Evolutionary conservation across 2,113 vertebrate genomes (phyloP), one percentile per base, ranked within the genome.

Genomic region (Pitta sordida): DNA sequence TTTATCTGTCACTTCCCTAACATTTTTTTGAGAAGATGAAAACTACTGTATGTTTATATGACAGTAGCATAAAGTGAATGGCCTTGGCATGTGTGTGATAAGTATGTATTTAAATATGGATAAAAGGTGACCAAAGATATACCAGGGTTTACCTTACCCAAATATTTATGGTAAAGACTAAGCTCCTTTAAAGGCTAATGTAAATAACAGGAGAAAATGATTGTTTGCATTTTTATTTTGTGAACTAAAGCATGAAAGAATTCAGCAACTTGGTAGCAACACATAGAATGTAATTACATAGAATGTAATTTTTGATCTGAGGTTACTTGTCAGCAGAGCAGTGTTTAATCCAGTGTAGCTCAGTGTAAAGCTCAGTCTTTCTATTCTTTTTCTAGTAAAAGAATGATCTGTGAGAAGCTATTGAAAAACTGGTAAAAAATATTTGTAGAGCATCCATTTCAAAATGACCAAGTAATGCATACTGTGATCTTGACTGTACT

Each of bases 401-500:
- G 16, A n/a, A n/a, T n/a, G n/a, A n/a, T n/a, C 13, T 78, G 46
- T 90, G 36, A 90, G 59, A 79, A 90, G 20, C 46, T 81, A 17
- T 12, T 59, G 34, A 34, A 91, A 94, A 87, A 80, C 19, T 30
- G 22, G 36, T 69, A 90, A 81, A 24, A 88, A 85, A 37, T 52
- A 70, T 79, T 69, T 34, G 6, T 32, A 30, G 55, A 80, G 17
- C 84, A 49, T 22, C 7, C 8, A 37, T 43, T 83, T 68, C 68
- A 29, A 75, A 76, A 92, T 62, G 34, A 75, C 49, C 16, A 48
- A 68, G 12, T 63, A 77, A 88, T 52, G 34, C 44, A 20, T 59
- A 87, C 29, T 95, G 62, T 27, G 11, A 78, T 91, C 90, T 91
- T 92, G 27, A 86, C 37, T 70, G 86, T 49, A 64, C 56, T 49